These are phyloP conservation scores for Heliconius nattereri DNA, from an alignment of 1,140 invertebrate species.

Conservation along the genomic window DNA sequence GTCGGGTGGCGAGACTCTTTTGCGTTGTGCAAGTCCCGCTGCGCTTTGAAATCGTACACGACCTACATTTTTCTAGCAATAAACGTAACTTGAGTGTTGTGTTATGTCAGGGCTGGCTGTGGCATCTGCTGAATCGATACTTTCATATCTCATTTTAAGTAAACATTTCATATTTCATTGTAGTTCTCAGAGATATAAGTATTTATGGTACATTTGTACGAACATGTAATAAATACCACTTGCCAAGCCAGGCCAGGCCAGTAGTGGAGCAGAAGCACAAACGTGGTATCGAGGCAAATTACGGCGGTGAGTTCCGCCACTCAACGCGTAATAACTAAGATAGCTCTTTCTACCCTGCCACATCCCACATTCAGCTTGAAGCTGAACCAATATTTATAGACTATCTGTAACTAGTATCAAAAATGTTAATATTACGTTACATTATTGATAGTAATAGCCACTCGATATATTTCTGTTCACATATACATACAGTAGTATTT, in stretches of 20 bases:
- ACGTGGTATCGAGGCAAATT: no score
- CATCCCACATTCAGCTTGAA: no score
- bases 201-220: background rate
- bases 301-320: no score
- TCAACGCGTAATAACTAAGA: no score
- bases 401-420: background rate
- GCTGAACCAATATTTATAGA: background rate
- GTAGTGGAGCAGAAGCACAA: no score
- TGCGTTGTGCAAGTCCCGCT: constrained; percentile 59
- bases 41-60: constrained; percentile 68
- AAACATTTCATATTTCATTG: background rate
- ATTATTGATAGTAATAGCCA: no score
- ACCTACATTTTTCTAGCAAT: constrained; percentile 69
- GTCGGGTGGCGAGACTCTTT: constrained; percentile 26
- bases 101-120: constrained; percentile 44
- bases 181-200: background rate
- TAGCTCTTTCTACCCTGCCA: no score
- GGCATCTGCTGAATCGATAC: constrained; percentile 26
- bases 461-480: no score
- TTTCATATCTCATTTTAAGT: background rate
- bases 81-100: constrained; percentile 61
- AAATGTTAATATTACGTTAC: no score
- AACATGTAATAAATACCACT: background rate
- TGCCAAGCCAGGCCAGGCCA: no score
- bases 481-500: no score